phyloP scores from a whole-genome alignment of 2,888 invertebrate species.

The Melanargia galathea region DNA sequence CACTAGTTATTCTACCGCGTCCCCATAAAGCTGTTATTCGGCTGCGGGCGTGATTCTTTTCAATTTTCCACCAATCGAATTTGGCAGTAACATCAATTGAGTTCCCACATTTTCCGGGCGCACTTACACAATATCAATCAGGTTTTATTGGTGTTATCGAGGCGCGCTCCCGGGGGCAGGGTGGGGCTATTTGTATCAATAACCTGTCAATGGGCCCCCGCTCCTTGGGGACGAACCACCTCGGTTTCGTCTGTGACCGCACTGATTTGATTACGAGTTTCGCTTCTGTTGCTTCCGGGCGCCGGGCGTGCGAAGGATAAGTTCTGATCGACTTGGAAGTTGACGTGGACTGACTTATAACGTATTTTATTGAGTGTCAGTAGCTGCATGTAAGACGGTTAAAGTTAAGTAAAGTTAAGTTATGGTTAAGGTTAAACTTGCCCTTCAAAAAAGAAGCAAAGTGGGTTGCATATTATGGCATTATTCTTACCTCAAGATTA shows the following conservation, averaged over 20 bases:
- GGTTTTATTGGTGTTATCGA: conserved; percentile 82
- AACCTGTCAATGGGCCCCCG: conserved; percentile 82
- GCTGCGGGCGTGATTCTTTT: conserved; percentile 62
- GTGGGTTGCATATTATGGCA: no score
- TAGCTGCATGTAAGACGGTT: no score
- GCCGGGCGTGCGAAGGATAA: conserved; percentile 63
- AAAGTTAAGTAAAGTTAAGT: no score
- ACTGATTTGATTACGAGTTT: conserved; percentile 78
- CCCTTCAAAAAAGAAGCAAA: no score
- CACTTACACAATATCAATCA: conserved; percentile 83
- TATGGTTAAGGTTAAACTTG: no score
- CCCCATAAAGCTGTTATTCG: conserved; percentile 52
- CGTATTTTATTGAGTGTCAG: neutral
- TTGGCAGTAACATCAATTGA: conserved; percentile 81
- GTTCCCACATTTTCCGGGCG: conserved; percentile 82
- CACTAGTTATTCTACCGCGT: conserved; percentile 51
- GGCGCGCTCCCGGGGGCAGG: conserved; percentile 59
- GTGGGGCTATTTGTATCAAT: conserved; percentile 80
- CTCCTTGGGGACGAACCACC: conserved; percentile 68
- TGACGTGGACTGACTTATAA: neutral
- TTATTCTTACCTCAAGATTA: no score
- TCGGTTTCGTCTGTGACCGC: conserved; percentile 66
- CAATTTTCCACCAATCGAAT: conserved; percentile 82
- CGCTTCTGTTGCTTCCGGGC: no score
- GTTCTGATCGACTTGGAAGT: conserved; percentile 22